Percentiles rank a stretch among this genome's conserved stretches.
These are phyloP conservation scores for Lasioglossum morio DNA, from an alignment of 2,888 invertebrate genomes.

Conservation along the genomic window DNA sequence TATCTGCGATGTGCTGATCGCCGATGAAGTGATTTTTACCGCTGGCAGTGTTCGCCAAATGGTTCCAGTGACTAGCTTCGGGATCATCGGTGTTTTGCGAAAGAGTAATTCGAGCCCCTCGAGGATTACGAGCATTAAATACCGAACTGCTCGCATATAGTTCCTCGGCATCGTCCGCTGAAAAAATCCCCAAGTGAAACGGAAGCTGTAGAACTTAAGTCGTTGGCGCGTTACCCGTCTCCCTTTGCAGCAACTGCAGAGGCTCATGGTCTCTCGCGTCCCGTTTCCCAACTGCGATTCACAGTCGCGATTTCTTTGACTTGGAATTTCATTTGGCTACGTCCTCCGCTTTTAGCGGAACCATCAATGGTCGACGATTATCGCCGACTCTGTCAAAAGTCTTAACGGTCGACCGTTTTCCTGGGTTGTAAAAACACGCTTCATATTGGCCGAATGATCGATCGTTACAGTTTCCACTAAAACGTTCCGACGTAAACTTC, in stretches of 20 bases:
- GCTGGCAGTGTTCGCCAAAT: neutral
- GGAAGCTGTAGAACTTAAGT: slow-evolving; percentile 27
- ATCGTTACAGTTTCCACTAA: neutral
- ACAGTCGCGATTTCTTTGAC: slow-evolving; percentile 42
- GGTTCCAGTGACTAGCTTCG: neutral
- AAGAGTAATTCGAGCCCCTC: neutral
- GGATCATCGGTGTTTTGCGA: neutral
- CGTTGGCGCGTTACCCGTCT: neutral
- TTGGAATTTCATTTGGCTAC: slow-evolving; percentile 41
- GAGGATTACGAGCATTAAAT: neutral
- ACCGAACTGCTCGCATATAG: slow-evolving; percentile 4
- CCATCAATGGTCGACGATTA: neutral
- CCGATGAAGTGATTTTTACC: neutral
- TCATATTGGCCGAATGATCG: slow-evolving; percentile 2
- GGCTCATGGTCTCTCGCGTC: neutral
- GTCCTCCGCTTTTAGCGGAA: slow-evolving; percentile 2
- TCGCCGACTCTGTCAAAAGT: neutral
- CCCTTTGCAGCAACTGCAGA: slow-evolving; percentile 5
- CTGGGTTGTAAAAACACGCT: neutral
- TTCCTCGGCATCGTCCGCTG: neutral
- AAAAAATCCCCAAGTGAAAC: neutral
- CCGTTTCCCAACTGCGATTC: neutral
- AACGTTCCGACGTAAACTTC: neutral
- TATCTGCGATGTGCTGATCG: neutral
- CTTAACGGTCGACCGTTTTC: neutral